phyloP scores from a whole-genome alignment of 2,888 invertebrate genomes.

The Platerodrilus igneus region DNA sequence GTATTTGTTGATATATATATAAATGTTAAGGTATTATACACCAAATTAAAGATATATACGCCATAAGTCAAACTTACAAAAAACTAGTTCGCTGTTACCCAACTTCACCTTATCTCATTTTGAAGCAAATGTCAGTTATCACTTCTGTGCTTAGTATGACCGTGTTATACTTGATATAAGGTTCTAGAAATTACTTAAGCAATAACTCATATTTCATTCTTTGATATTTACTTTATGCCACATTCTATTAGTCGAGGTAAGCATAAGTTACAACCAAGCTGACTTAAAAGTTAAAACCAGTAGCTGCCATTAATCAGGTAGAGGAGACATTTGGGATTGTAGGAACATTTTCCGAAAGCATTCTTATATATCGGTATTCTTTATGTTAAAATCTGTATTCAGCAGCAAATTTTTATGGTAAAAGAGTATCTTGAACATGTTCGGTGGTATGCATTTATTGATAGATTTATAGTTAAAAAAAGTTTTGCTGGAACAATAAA shows the following conservation, averaged over 20 bases:
- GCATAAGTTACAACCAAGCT: constrained; percentile 22
- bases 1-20: too few relatives aligned
- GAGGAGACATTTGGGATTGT: constrained; percentile 31
- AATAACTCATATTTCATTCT: too few relatives aligned
- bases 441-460: constrained; percentile 11
- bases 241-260: constrained; percentile 16
- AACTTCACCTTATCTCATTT: too few relatives aligned
- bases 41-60: too few relatives aligned
- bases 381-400: constrained; percentile 24
- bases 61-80: too few relatives aligned
- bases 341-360: constrained; percentile 32
- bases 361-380: constrained; percentile 28
- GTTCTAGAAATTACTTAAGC: too few relatives aligned
- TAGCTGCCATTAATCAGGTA: constrained; percentile 40
- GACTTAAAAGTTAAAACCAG: constrained; percentile 38
- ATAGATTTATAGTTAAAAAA: constrained; percentile 20
- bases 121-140: too few relatives aligned
- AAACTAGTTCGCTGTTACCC: too few relatives aligned
- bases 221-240: constrained; percentile 23
- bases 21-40: too few relatives aligned
- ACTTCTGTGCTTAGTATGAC: too few relatives aligned
- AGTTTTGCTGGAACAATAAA: constrained; percentile 13
- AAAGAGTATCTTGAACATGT: constrained; percentile 19
- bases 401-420: constrained; percentile 22
- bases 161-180: too few relatives aligned